Conservation (phyloP, 2,113 vertebrate genomes). For the Dolichotis patagonum region DNA sequence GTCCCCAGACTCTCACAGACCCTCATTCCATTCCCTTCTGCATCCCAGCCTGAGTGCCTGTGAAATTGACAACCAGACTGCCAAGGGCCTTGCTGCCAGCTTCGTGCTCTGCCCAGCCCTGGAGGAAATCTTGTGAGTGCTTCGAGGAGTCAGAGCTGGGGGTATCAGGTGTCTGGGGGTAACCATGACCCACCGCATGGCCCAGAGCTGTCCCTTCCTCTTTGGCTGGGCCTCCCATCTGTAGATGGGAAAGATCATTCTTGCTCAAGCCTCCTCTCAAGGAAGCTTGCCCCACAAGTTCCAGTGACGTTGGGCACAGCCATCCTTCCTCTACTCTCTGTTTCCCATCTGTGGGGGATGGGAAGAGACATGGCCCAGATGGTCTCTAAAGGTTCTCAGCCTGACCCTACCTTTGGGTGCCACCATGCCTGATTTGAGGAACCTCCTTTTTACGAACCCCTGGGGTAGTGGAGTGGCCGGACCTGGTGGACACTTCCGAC, state of each 20-base stretch:
- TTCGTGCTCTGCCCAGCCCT: conserved; percentile 78
- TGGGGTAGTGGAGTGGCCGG: not conserved
- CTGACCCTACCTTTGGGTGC: not conserved
- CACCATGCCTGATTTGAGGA: not conserved
- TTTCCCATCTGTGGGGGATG: not conserved
- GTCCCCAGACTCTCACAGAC: not conserved
- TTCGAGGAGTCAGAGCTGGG: not conserved
- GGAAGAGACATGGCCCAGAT: not conserved
- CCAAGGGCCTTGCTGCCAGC: conserved; percentile 51
- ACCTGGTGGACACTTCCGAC: not conserved
- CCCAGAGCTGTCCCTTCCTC: not conserved
- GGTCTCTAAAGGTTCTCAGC: not conserved
- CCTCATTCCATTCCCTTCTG: not conserved
- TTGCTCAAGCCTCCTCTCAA: accelerated
- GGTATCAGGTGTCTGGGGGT: accelerated
- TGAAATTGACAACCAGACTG: conserved; percentile 78
- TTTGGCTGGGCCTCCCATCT: not conserved
- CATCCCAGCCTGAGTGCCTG: conserved; percentile 83
- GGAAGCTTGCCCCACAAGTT: not conserved
- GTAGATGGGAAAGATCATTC: not conserved
- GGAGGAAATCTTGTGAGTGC: conserved; percentile 88
- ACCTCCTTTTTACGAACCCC: not conserved
- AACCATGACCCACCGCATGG: accelerated
- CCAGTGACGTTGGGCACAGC: not conserved
- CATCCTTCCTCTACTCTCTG: not conserved